Evolutionary conservation across 2,888 invertebrate genomes (phyloP).

Genomic region (Trichopria drosophilae): DNA sequence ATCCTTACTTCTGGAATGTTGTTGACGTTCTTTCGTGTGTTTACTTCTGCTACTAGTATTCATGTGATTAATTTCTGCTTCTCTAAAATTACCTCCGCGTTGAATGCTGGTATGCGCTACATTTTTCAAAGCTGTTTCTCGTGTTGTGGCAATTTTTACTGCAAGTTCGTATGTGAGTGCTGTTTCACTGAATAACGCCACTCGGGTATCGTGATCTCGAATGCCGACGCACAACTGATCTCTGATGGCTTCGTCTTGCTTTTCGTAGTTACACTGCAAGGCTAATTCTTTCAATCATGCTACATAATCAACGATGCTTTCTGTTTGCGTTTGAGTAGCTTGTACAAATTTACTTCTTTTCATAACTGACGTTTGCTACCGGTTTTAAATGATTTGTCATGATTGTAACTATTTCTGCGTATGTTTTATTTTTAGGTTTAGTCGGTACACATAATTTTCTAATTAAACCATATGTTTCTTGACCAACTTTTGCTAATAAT

Average conservation of each 20-base stretch:
- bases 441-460: conserved; percentile 30
- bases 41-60: no score
- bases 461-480: no score
- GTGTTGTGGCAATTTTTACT: conserved; percentile 18
- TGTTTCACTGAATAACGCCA: conserved; percentile 17
- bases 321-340: conserved; percentile 1
- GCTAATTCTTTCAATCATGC: conserved; percentile 47
- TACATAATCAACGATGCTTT: conserved; percentile 4
- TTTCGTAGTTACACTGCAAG: neutral
- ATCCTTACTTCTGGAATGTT: no score
- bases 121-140: conserved; percentile 22
- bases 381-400: conserved; percentile 30
- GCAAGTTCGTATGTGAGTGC: conserved; percentile 17
- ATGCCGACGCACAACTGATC: conserved; percentile 9
- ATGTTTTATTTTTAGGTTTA: conserved; percentile 24
- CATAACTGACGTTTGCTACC: conserved; percentile 25
- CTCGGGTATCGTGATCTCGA: conserved; percentile 7
- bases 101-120: no score
- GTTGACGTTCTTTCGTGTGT: no score
- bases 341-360: conserved; percentile 22
- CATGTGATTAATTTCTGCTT: neutral
- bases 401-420: conserved; percentile 24
- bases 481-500: no score
- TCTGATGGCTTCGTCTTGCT: neutral
- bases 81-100: no score